Base-by-base conservation (phyloP, 2,888 invertebrate species). In the Achlya flavicornis region DNA sequence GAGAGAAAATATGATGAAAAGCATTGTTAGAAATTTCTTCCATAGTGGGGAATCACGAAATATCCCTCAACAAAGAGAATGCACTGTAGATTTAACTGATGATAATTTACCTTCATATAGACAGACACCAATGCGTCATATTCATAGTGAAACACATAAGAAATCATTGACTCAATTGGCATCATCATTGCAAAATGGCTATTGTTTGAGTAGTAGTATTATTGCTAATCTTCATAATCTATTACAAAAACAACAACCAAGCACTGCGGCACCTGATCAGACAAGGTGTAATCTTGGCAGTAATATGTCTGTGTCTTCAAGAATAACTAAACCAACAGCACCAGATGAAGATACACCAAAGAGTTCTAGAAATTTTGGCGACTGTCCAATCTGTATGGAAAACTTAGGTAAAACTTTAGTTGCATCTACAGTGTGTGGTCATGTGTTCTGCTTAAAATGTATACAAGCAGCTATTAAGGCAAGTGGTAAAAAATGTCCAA, bases 351-450 rank as follows among this genome's bases (percentile, higher is more conserved):
- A 53, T 7, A 19, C 16, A 19, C 53, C 53, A 19, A 53, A 53
- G 19, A 19, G 8, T 19, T 53, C 53, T 19, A 66, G 67, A 59
- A 64, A 19, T 61, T 57, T 85, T 62, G 83, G 85, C 7, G 84
- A 85, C 43, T 89, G 89, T 62, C 88, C 88, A 16, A 88, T 89
- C 48, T 89, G 89, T 66, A 78, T 88, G 77, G 88, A 88, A 1
- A 75, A 65, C 60, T 69, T 88, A 10, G 62, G 72, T n/a, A 73
- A 65, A 14, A 76, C 68, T 57, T 53, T 71, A 5, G 71, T 88
- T 14, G 88, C 79, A 53, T 86, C 88, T 35, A 89, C 89, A 19
- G 72, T 82, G 57, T 89, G 88, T 76, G 89, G 89, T 1, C 89
- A 89, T 76, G 71, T 89, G 6, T 89, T 88, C 67, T 89, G 89